A percentile compares a stretch with the other conserved stretches of the same genome.
These are phyloP conservation scores for Drosophila siamana DNA, from an alignment of 2,888 invertebrate species.

Conservation along the genomic window DNA sequence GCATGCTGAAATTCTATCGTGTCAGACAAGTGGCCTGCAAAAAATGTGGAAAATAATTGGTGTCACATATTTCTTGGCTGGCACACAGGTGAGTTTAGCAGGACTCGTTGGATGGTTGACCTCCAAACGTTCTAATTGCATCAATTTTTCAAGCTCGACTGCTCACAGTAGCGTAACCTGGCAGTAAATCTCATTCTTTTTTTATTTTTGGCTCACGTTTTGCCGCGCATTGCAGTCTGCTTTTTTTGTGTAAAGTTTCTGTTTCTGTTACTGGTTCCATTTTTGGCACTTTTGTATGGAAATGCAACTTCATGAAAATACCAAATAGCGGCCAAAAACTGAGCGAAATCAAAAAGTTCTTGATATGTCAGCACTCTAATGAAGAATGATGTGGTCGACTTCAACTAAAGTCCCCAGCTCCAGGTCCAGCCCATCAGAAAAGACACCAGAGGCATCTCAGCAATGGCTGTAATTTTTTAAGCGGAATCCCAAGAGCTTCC, in stretches of 20 bases:
- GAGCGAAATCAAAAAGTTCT: constrained; percentile 50
- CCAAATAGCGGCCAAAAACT: constrained; percentile 40
- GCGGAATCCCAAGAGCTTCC: constrained; percentile 16
- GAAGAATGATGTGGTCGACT: constrained; percentile 68
- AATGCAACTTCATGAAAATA: constrained; percentile 66
- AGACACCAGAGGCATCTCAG: constrained; percentile 21
- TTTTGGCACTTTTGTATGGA: constrained; percentile 34
- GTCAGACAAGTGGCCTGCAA: neutral
- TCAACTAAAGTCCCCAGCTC: neutral
- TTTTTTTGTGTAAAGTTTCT: neutral
- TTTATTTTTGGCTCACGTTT: constrained; percentile 14
- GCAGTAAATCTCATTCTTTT: constrained; percentile 15
- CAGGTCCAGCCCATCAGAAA: neutral
- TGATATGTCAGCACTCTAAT: constrained; percentile 70
- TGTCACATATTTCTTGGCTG: constrained; percentile 58
- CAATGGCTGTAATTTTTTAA: constrained; percentile 45
- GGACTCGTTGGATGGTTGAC: constrained; percentile 55
- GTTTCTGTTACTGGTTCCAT: constrained; percentile 13
- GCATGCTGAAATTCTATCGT: too few relatives aligned
- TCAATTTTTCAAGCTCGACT: constrained; percentile 73
- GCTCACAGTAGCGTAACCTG: constrained; percentile 29
- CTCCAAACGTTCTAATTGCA: constrained; percentile 75
- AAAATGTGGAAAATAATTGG: constrained; percentile 25
- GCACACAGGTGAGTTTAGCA: constrained; percentile 24
- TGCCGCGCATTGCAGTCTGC: constrained; percentile 24